A percentile compares a stretch with the other conserved stretches of the same genome.
phyloP scores from a whole-genome alignment of 1,140 invertebrate genomes.

The Zaprionus taronus region DNA sequence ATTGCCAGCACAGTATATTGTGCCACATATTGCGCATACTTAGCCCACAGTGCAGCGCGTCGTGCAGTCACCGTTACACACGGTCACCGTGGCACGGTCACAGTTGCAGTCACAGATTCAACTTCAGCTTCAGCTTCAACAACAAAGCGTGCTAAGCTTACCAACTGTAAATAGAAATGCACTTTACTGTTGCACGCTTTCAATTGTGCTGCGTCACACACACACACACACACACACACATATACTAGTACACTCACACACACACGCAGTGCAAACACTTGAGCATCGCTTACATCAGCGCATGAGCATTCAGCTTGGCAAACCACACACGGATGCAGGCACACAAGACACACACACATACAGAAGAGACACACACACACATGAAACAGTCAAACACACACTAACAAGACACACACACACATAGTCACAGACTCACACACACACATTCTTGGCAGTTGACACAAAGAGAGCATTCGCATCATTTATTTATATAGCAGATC shows the following conservation, averaged over 20 bases:
- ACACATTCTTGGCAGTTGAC: not conserved
- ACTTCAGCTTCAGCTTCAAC: slow-evolving; percentile 6
- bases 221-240: slow-evolving; percentile 16
- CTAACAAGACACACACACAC: not conserved
- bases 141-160: slow-evolving; percentile 26
- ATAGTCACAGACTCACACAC: too few species aligned
- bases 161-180: slow-evolving; percentile 65
- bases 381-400: slow-evolving; percentile 3
- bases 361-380: too few species aligned
- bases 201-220: slow-evolving; percentile 59
- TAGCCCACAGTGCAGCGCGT: slow-evolving; percentile 7
- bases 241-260: not conserved
- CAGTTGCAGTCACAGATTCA: slow-evolving; percentile 20
- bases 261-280: slow-evolving; percentile 26
- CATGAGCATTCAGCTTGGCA: slow-evolving; percentile 69
- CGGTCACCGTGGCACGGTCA: slow-evolving; percentile 11
- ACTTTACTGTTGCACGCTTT: slow-evolving; percentile 50
- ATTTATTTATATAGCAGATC: slow-evolving; percentile 77
- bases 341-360: slow-evolving; percentile 14
- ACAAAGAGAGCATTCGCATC: slow-evolving; percentile 34
- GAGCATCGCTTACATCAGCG: slow-evolving; percentile 65
- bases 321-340: not conserved
- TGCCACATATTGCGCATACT: not conserved
- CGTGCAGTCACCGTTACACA: slow-evolving; percentile 34
- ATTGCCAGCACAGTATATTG: not conserved